Evolutionary conservation across 2,113 vertebrate species (phyloP).

Genomic region (Epinephelus lanceolatus): DNA sequence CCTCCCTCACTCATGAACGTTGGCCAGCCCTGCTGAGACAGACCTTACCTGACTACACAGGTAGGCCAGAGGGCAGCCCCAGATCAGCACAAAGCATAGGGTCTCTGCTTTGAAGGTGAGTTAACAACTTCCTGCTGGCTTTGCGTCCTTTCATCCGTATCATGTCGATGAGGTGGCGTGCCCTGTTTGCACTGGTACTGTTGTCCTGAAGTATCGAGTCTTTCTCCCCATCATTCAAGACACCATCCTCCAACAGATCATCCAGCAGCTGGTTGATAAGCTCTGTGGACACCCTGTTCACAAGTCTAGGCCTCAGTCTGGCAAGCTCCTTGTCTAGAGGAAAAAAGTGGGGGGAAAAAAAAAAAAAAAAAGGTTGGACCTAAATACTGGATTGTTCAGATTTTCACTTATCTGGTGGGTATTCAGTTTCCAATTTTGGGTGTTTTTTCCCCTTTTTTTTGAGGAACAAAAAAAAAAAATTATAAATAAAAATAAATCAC

Average conservation of each 20-base stretch:
- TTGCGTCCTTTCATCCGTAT: not conserved
- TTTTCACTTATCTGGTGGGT: no score
- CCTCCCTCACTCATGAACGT: no score
- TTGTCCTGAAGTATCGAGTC: not conserved
- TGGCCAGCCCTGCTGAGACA: not conserved
- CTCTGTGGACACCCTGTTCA: not conserved
- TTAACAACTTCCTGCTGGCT: not conserved
- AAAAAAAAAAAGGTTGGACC: not conserved
- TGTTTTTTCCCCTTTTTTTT: not conserved
- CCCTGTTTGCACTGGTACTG: not conserved
- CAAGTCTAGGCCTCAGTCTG: not conserved
- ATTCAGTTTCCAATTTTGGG: not conserved
- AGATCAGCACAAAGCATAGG: not conserved
- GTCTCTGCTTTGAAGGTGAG: conserved; percentile 5
- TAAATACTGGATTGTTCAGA: no score
- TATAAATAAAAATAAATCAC: no score
- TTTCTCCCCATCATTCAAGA: conserved; percentile 8
- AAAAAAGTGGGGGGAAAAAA: no score
- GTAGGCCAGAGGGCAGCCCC: not conserved
- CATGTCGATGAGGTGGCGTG: not conserved
- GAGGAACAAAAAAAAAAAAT: no score
- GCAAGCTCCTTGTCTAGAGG: not conserved
- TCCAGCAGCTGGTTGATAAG: conserved; percentile 16
- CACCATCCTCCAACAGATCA: not conserved
- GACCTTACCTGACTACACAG: not conserved